Evolutionary conservation across 1,140 invertebrate genomes (phyloP), one percentile per base, ranked within the genome.

Genomic region (Oryctes rhinoceros): DNA sequence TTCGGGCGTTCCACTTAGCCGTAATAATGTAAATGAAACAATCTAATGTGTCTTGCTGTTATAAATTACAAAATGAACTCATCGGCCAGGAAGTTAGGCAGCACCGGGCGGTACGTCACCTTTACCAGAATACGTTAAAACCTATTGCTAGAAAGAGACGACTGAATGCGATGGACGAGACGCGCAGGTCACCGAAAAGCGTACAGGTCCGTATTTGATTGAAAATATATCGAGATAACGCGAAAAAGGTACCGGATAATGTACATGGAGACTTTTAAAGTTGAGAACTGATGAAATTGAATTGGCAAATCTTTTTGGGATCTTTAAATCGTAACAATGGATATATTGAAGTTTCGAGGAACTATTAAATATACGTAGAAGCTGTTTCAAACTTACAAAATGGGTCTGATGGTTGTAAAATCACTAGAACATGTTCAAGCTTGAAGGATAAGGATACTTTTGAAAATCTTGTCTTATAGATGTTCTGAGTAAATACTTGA

Each of bases 11-110:
- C 4, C 53, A 62, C 53, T 62, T 62, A 62, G 53, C 65, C 65
- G 65, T 71, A 71, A 71, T 71, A 71, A 71, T 71, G 65, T 71
- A 71, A 71, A 71, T 71, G 65, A 71, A 71, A 71, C 65, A 71
- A 71, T 71, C 65, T 71, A 71, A 71, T 71, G 53, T 62, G 53
- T 71, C 65, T 71, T 71, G 65, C 65, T 71, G 65, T 71, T 71
- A 71, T 71, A 71, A 71, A 71, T 71, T 71, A 71, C 24, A 71
- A 71, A 71, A 71, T 71, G 65, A 71, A 71, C 65, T 71, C 65
- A 71, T 71, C 65, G 65, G 24, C 24, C 65, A 71, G 65, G 65
- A 71, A 71, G 65, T 71, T 37, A 37, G 20, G 11, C 24, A 30
- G 35, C 24, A 71, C 24, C 18, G 30, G 7, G 24, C 65, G 13